phyloP scores from a whole-genome alignment of 2,113 vertebrate species.

The Megaceryle maxima region DNA sequence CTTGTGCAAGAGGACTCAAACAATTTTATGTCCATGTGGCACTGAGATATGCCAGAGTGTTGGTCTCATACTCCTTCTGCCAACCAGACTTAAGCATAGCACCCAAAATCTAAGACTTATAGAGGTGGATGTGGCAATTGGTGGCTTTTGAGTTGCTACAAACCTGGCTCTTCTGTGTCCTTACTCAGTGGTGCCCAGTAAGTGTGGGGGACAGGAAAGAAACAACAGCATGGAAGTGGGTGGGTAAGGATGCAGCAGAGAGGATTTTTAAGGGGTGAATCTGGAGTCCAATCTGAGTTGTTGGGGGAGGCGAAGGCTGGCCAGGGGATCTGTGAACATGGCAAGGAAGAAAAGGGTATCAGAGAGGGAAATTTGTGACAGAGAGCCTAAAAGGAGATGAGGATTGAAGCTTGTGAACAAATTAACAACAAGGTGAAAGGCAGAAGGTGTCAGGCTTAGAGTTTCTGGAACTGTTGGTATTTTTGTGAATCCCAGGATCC shows the following conservation, averaged over 20 bases:
- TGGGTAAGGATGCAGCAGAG: background rate
- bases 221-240: background rate
- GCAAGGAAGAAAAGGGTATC: background rate
- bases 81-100: background rate
- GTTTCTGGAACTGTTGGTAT: background rate
- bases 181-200: background rate
- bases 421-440: background rate
- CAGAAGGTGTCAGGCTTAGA: background rate
- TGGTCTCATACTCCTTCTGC: background rate
- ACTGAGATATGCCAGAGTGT: background rate
- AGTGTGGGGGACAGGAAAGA: background rate
- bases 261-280: background rate
- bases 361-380: background rate
- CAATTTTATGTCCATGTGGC: background rate
- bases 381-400: background rate
- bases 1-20: background rate
- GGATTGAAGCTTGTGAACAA: background rate
- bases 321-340: background rate
- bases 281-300: background rate
- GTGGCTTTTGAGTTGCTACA: background rate
- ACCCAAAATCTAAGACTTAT: background rate
- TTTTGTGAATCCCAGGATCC: background rate
- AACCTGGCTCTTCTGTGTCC: background rate
- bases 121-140: background rate
- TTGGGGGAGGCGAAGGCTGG: background rate